Evolutionary conservation across 2,888 invertebrate genomes (phyloP).

Genomic region (Hirudinaria manillensis): DNA sequence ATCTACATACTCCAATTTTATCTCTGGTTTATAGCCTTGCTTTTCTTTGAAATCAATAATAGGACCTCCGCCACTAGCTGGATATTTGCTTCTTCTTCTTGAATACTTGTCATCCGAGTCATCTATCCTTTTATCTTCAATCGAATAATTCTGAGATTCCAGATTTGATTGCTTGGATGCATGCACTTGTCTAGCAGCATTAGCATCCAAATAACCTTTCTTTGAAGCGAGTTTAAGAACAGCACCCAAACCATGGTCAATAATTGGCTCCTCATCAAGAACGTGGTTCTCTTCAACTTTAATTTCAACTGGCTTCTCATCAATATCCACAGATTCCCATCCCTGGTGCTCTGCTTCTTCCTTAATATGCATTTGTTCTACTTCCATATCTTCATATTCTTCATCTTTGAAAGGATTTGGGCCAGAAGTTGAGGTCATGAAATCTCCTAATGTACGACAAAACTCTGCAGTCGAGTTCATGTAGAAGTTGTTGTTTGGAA

Average conservation of each 20-base stretch:
- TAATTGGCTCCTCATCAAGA: conserved; percentile 85
- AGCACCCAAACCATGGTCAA: conserved; percentile 76
- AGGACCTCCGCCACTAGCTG: conserved; percentile 61
- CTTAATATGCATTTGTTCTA: conserved; percentile 60
- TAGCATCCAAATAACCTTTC: conserved; percentile 62
- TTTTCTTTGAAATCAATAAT: conserved; percentile 87
- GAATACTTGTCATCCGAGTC: conserved; percentile 53
- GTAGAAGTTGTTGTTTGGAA: conserved; percentile 56
- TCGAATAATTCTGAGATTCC: conserved; percentile 51
- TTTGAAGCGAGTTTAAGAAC: conserved; percentile 82
- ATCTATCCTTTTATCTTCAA: conserved; percentile 53
- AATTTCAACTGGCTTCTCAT: conserved; percentile 53
- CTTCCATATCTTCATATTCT: conserved; percentile 51
- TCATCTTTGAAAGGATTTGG: conserved; percentile 7
- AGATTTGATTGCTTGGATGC: conserved; percentile 59
- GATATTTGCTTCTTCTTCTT: conserved; percentile 48
- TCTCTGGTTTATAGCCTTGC: conserved; percentile 79
- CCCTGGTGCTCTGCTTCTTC: conserved; percentile 54
- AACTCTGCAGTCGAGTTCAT: conserved; percentile 92
- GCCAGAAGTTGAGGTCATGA: conserved; percentile 73
- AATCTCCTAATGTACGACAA: conserved; percentile 88
- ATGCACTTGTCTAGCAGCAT: conserved; percentile 52
- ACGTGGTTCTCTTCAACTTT: conserved; percentile 59
- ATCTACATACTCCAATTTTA: conserved; percentile 93
- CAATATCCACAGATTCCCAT: conserved; percentile 65